Evolutionary conservation across 2,888 invertebrate species (phyloP).

Genomic region (Chalcosyrphus nemorum): DNA sequence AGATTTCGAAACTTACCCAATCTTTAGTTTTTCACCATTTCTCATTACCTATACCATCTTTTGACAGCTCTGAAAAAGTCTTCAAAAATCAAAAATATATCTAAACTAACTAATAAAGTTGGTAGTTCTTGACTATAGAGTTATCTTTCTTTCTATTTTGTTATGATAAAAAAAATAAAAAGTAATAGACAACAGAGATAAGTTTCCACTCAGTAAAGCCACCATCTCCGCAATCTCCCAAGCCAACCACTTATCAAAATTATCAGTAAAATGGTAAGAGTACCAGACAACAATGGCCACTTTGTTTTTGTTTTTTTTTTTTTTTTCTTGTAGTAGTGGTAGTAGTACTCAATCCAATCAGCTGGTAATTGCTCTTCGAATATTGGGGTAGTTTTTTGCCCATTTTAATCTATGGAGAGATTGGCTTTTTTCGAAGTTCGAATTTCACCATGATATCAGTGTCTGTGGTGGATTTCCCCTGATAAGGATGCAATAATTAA

Average conservation of each 20-base stretch:
- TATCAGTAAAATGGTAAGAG: neutral
- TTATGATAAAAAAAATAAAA: neutral
- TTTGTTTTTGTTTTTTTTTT: slow-evolving; percentile 1
- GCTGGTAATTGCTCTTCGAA: slow-evolving; percentile 52
- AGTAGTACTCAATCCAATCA: slow-evolving; percentile 25
- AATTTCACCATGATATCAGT: slow-evolving; percentile 5
- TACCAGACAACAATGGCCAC: slow-evolving; percentile 18
- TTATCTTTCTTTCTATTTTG: neutral
- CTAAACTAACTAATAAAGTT: no score
- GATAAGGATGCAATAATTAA: neutral
- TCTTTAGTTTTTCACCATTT: no score
- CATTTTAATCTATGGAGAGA: neutral
- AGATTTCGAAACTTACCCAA: no score
- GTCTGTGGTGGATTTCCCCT: neutral
- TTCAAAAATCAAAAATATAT: neutral
- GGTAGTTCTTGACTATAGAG: no score
- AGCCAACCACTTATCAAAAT: neutral
- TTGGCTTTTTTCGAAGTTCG: slow-evolving; percentile 3
- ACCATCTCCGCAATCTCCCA: no score
- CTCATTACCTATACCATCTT: no score
- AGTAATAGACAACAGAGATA: neutral
- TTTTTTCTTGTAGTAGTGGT: no score
- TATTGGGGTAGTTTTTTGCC: neutral
- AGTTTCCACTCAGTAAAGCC: neutral
- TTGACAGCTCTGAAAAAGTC: neutral